phyloP scores from a whole-genome alignment of 2,113 vertebrate genomes.

The Stercorarius parasiticus region DNA sequence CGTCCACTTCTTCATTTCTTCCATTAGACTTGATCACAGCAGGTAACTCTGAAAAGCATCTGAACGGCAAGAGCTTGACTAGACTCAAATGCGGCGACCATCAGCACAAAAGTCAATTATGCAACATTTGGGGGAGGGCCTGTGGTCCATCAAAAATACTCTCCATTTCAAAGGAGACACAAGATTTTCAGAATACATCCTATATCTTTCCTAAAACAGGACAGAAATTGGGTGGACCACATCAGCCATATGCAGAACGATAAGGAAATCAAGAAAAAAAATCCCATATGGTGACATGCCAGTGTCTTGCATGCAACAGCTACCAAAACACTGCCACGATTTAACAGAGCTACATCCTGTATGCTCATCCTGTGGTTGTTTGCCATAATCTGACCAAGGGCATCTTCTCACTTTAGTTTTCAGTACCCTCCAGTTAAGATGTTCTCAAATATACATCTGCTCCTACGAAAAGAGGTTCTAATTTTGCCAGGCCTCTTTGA shows the following conservation, averaged over 20 bases:
- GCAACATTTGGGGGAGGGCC: background rate
- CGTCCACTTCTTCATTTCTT: background rate
- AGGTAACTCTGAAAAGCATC: background rate
- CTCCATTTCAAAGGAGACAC: background rate
- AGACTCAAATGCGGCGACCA: background rate
- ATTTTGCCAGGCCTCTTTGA: background rate
- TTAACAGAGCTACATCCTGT: background rate
- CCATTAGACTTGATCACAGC: background rate
- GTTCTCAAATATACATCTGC: background rate
- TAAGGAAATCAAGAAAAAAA: background rate
- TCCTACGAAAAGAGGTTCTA: background rate
- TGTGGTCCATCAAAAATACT: background rate
- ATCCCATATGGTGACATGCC: background rate
- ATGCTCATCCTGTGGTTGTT: rapidly evolving
- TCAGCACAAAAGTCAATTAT: background rate
- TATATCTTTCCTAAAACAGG: background rate
- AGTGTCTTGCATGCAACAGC: background rate
- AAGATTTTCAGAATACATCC: background rate
- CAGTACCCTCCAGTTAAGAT: background rate
- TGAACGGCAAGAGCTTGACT: background rate
- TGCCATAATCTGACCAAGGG: background rate
- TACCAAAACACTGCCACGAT: background rate
- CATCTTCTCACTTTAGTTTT: background rate
- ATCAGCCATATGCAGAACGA: background rate
- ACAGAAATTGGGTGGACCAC: background rate